phyloP scores from a whole-genome alignment of 2,888 invertebrate species.

The Caenorhabditis sulstoni region DNA sequence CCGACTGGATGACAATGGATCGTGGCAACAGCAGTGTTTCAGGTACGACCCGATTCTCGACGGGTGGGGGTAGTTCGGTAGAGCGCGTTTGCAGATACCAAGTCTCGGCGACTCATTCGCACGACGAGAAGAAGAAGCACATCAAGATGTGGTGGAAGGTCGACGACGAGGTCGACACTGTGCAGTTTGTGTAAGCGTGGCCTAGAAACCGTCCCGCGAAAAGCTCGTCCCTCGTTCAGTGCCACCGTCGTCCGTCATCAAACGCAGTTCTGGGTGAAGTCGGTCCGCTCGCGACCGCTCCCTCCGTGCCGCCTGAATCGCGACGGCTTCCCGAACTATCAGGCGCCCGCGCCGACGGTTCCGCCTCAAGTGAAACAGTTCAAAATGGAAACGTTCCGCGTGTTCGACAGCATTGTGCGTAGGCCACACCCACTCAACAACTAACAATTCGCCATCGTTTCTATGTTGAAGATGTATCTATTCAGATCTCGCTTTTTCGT shows the following conservation, averaged over 20 bases:
- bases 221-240: constrained; percentile 59
- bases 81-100: constrained; percentile 45
- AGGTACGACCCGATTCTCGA: no score
- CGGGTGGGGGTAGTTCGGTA: no score
- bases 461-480: no score
- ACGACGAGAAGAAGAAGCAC: constrained; percentile 78
- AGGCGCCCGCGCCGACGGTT: constrained; percentile 67
- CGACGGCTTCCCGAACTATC: constrained; percentile 67
- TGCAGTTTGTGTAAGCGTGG: constrained; percentile 77
- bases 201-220: no score
- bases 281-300: constrained; percentile 75
- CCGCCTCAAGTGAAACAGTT: constrained; percentile 77
- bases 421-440: constrained; percentile 9
- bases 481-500: constrained; percentile 5
- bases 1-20: constrained; percentile 78
- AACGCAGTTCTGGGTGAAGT: constrained; percentile 75
- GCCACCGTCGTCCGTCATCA: constrained; percentile 79
- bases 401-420: constrained; percentile 70
- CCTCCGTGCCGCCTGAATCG: constrained; percentile 74
- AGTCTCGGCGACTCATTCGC: constrained; percentile 79
- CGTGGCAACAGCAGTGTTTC: constrained; percentile 79
- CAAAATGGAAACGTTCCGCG: constrained; percentile 78
- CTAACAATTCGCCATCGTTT: constrained; percentile 1
- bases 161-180: constrained; percentile 74
- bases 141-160: constrained; percentile 79